Percentiles rank a stretch among this genome's conserved stretches.
Evolutionary conservation across 2,113 vertebrate genomes (phyloP).

Genomic region (Neogale vison): DNA sequence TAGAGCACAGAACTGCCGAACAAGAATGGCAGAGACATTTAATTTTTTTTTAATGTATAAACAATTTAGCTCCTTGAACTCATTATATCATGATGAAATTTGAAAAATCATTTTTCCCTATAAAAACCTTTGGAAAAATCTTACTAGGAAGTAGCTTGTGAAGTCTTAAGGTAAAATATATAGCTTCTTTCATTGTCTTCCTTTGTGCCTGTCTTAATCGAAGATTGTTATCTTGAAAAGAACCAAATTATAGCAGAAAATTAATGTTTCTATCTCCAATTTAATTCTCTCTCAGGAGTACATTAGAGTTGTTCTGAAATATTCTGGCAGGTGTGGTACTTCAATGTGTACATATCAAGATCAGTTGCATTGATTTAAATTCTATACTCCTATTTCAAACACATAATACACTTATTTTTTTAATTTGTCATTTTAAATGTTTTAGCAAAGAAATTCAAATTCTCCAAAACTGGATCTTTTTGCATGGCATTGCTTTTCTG

Average conservation of each 20-base stretch:
- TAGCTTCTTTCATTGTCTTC: conserved; percentile 30
- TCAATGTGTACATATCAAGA: neutral
- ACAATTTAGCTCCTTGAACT: conserved; percentile 61
- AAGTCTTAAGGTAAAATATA: conserved; percentile 54
- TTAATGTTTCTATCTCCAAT: conserved; percentile 54
- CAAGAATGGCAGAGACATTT: conserved; percentile 27
- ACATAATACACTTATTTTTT: neutral
- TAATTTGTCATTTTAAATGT: conserved; percentile 52
- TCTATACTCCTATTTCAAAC: neutral
- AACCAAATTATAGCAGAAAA: conserved; percentile 49
- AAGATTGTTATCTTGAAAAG: conserved; percentile 61
- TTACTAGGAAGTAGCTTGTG: conserved; percentile 20
- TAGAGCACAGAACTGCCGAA: neutral
- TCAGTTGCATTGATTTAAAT: conserved; percentile 39
- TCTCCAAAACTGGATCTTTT: neutral
- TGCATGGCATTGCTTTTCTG: neutral
- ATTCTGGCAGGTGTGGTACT: neutral
- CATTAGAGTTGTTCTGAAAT: conserved; percentile 12
- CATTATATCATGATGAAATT: conserved; percentile 57
- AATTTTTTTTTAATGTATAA: conserved; percentile 60
- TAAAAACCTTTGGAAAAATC: conserved; percentile 5
- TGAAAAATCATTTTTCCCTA: conserved; percentile 51
- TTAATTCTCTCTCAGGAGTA: conserved; percentile 34
- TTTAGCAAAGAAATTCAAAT: conserved; percentile 27
- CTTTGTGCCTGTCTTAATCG: conserved; percentile 46